Conservation (phyloP, 2,797 vertebrate species). For the Cacajao melanocephalus region DNA sequence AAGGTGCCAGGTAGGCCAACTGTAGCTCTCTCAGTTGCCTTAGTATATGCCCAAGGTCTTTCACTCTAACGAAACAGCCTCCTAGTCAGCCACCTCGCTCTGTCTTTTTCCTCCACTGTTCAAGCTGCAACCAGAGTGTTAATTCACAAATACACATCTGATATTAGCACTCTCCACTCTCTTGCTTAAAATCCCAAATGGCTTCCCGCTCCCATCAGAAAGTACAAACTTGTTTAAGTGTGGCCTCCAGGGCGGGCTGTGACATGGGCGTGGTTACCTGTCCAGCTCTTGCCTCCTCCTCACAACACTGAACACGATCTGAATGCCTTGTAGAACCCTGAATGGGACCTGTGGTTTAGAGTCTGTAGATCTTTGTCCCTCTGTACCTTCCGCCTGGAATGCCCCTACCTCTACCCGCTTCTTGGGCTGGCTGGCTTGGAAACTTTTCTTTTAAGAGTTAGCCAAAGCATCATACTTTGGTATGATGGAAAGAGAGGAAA, state of each 20-base stretch:
- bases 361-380: neutral
- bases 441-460: neutral
- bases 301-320: rapidly evolving
- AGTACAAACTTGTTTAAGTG: neutral
- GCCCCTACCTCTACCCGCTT: neutral
- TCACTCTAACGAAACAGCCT: neutral
- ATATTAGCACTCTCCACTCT: neutral
- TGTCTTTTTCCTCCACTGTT: neutral
- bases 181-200: neutral
- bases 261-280: neutral
- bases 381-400: neutral
- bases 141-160: neutral
- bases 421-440: neutral
- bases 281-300: neutral
- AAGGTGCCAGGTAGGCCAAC: neutral
- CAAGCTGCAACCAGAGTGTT: neutral
- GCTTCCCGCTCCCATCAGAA: neutral
- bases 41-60: neutral
- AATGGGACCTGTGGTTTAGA: neutral
- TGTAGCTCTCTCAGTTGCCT: neutral
- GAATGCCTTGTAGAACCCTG: neutral
- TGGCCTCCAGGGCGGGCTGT: neutral
- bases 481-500: neutral
- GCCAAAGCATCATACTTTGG: neutral
- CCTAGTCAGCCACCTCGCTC: neutral